Base-by-base conservation (phyloP, 2,888 invertebrate species). In the Sinotaia quadrata region DNA sequence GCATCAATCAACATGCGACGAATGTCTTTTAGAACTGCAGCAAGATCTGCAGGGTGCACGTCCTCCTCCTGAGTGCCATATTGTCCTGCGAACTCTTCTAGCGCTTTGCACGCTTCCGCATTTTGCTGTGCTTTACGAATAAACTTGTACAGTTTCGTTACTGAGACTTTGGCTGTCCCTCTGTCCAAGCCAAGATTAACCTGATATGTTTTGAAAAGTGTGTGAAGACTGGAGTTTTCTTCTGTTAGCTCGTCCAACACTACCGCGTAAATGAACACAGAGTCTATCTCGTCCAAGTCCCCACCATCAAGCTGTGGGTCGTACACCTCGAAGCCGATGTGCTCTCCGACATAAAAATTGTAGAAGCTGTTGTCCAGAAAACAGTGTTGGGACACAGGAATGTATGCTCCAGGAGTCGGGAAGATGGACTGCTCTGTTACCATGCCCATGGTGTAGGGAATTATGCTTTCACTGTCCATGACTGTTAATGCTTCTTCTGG, bases 241-340 rank as follows among this genome's bases (percentile, higher is more conserved):
- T n/a, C 0, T 0, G 12, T 21, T n/a, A 61, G 65, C 12, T 33
- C 47, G 24, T 59, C 29, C 12, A 41, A 34, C 47, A 75, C 54
- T 51, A 68, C 60, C 15, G 59, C 75, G 67, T 73, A 73, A n/a
- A 72, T 60, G 31, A 61, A 69, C 4, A 63, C 37, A 18, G 70
- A 34, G 15, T 61, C 67, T 33, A 4, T 33, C 0, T 37, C 49
- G 10, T 51, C 63, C 15, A 67, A 66, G 29, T 27, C 44, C 29
- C 33, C 33, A 8, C 1, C 31, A 27, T 66, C 61, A 36, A 68
- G 27, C 10, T 52, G 21, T 0, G 74, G 75, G 54, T 77, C 78
- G 29, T 71, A 68, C 12, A 78, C 44, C 51, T 75, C 75, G 52
- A 59, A 74, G 21, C 76, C 78, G 4, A 76, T 70, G 56, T 71